These are phyloP conservation scores for Phylloscopus trochilus DNA, from an alignment of 2,113 vertebrate genomes.

Conservation along the genomic window DNA sequence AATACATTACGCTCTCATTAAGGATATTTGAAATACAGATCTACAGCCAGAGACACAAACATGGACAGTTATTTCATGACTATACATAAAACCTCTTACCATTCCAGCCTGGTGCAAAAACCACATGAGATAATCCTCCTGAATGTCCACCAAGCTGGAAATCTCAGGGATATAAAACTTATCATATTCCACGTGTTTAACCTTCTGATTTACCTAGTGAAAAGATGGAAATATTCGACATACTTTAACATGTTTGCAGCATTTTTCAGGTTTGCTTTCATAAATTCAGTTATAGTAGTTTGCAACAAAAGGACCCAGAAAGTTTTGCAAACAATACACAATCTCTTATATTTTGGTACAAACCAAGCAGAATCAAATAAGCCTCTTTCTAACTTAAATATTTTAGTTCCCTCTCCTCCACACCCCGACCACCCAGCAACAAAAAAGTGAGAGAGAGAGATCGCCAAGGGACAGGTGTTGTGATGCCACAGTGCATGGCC, in stretches of 20 bases:
- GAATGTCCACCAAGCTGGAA: conserved; percentile 92
- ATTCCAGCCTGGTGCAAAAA: conserved; percentile 92
- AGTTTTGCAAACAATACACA: not conserved
- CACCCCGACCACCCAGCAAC: not conserved
- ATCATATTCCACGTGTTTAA: conserved; percentile 89
- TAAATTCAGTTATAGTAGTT: not conserved
- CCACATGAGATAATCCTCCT: conserved; percentile 99
- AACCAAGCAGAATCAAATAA: not conserved
- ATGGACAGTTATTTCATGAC: not conserved
- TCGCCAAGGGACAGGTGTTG: not conserved
- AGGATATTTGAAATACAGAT: not conserved
- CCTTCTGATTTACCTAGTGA: conserved; percentile 90
- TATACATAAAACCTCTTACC: conserved; percentile 72
- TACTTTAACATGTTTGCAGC: not conserved
- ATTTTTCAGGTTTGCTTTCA: not conserved
- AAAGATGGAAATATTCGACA: not conserved
- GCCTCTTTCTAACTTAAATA: not conserved
- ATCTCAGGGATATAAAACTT: conserved; percentile 95
- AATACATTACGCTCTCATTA: not conserved
- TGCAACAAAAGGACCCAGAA: not conserved
- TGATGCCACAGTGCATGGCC: not conserved
- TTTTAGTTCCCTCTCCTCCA: not conserved
- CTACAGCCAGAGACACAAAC: not conserved
- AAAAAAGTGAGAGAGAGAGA: not conserved
- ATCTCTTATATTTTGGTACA: not conserved